Evolutionary conservation across 2,797 vertebrate species (phyloP).

Genomic region (Sternarchorhynchus goeldii): DNA sequence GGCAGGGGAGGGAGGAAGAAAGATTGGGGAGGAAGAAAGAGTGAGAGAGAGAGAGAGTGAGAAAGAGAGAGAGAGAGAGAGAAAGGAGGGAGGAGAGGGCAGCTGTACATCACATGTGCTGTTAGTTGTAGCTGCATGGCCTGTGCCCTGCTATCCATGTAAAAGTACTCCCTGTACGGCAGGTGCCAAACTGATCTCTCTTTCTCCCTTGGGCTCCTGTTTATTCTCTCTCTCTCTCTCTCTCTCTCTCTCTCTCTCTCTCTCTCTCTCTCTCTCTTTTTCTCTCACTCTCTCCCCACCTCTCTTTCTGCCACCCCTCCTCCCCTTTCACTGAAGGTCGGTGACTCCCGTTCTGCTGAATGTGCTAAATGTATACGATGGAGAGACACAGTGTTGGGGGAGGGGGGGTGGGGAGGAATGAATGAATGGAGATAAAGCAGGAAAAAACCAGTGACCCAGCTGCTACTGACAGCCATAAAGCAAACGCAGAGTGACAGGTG

Average conservation of each 20-base stretch:
- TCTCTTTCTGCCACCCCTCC: constrained; percentile 15
- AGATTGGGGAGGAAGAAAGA: neutral
- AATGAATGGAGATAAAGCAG: constrained; percentile 23
- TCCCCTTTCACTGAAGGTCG: constrained; percentile 67
- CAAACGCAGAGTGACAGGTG: constrained; percentile 76
- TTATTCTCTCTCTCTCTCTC: constrained; percentile 21
- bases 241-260: constrained; percentile 15
- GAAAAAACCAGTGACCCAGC: constrained; percentile 61
- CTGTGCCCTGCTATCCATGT: constrained; percentile 36
- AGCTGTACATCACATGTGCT: constrained; percentile 33
- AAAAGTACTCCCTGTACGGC: constrained; percentile 38
- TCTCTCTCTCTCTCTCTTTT: constrained; percentile 11
- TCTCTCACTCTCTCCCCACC: constrained; percentile 10
- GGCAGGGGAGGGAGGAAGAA: constrained; percentile 17
- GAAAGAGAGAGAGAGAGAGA: neutral
- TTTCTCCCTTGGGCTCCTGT: neutral
- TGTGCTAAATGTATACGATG: constrained; percentile 61
- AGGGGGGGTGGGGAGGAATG: constrained; percentile 13
- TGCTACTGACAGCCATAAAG: constrained; percentile 70
- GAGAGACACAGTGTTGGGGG: constrained; percentile 13
- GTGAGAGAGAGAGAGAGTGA: neutral
- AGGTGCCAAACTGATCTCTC: constrained; percentile 33
- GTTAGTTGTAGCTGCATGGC: constrained; percentile 35
- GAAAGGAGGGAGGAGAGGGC: neutral
- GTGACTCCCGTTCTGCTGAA: constrained; percentile 74